A percentile compares a stretch with the other conserved stretches of the same genome.
Conservation (phyloP, 1,140 invertebrate genomes). For the Leptinotarsa texana region DNA sequence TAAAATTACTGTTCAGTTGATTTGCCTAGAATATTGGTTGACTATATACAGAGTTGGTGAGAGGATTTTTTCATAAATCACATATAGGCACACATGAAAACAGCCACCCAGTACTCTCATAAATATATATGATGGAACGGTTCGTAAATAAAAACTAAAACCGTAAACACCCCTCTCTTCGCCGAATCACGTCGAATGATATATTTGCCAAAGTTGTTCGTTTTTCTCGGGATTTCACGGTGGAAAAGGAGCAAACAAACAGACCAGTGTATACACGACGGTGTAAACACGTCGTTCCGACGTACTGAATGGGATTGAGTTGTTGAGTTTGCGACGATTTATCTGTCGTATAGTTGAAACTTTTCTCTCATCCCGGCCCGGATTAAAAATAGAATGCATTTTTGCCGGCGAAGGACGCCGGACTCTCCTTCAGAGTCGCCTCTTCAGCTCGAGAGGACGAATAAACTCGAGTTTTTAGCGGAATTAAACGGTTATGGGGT, state of each 20-base stretch:
- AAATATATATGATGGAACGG: neutral
- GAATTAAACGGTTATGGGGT: neutral
- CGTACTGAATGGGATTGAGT: slow-evolving; percentile 5
- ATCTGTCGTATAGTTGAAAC: slow-evolving; percentile 1
- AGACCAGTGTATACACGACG: slow-evolving; percentile 7
- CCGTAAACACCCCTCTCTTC: neutral
- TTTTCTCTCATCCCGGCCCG: neutral
- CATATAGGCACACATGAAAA: too few relatives aligned
- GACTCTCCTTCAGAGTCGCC: neutral
- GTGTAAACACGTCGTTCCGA: neutral
- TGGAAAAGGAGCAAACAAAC: slow-evolving; percentile 3
- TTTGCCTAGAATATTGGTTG: too few relatives aligned
- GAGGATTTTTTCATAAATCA: too few relatives aligned
- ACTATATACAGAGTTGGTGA: too few relatives aligned
- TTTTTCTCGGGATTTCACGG: neutral
- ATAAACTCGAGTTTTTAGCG: neutral
- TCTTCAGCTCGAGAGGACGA: neutral
- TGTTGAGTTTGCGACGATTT: slow-evolving; percentile 2
- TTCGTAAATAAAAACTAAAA: neutral
- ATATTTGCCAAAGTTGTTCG: neutral
- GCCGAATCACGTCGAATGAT: neutral
- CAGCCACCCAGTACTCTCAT: neutral
- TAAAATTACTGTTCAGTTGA: too few relatives aligned
- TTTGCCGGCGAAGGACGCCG: neutral
- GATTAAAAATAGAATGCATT: slow-evolving; percentile 3